Evolutionary conservation across 2,888 invertebrate genomes (phyloP).

Genomic region (Drosophila vallismaia): DNA sequence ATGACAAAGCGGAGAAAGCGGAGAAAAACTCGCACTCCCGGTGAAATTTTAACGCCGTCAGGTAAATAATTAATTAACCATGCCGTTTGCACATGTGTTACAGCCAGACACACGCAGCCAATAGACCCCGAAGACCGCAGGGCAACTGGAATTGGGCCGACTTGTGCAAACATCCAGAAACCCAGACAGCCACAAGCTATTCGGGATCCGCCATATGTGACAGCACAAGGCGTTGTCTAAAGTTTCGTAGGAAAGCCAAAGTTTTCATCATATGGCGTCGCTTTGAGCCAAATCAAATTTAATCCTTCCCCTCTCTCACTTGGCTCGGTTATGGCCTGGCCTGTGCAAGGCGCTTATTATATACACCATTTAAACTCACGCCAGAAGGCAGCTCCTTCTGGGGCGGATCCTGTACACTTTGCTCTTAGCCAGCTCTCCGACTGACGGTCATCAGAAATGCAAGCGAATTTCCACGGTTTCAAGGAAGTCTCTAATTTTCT

Average conservation of each 20-base stretch:
- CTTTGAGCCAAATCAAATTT: slow-evolving; percentile 59
- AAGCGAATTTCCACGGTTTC: slow-evolving; percentile 47
- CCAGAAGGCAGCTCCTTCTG: slow-evolving; percentile 33
- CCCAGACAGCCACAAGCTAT: background rate
- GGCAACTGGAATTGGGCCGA: slow-evolving; percentile 43
- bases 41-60: slow-evolving; percentile 15
- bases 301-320: slow-evolving; percentile 14
- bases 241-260: slow-evolving; percentile 49
- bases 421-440: background rate
- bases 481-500: slow-evolving; percentile 47
- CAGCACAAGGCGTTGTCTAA: slow-evolving; percentile 50
- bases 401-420: slow-evolving; percentile 38
- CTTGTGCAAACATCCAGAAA: slow-evolving; percentile 36
- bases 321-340: background rate
- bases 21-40: background rate
- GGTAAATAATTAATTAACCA: slow-evolving; percentile 42
- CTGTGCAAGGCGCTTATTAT: slow-evolving; percentile 25
- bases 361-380: slow-evolving; percentile 71
- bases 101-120: slow-evolving; percentile 32
- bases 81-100: slow-evolving; percentile 32
- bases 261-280: slow-evolving; percentile 47
- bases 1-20: background rate
- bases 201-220: slow-evolving; percentile 43
- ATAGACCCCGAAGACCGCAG: slow-evolving; percentile 27
- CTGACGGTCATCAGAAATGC: slow-evolving; percentile 44